A percentile compares a stretch with the other conserved stretches of the same genome.
Conservation (phyloP, 2,113 vertebrate genomes). For the Engystomops pustulosus region DNA sequence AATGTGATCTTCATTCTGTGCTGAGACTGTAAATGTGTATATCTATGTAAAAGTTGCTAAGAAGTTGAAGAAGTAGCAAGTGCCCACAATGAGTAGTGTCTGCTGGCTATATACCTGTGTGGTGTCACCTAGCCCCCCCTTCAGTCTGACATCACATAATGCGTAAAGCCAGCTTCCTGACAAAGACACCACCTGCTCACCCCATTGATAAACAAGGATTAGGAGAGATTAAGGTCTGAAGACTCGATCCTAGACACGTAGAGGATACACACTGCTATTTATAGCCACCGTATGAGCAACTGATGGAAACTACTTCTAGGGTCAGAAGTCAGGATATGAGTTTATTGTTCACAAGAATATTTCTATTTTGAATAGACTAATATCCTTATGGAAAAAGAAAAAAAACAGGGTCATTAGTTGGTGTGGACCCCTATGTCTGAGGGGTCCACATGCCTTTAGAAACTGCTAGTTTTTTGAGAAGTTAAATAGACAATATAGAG, state of each 20-base stretch:
- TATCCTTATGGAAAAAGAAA: too few relatives aligned
- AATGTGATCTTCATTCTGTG: slow-evolving; percentile 47
- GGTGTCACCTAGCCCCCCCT: background rate
- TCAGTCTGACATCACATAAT: slow-evolving; percentile 33
- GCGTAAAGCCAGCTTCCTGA: slow-evolving; percentile 19
- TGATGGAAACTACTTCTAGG: slow-evolving; percentile 19
- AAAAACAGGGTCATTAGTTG: too few relatives aligned
- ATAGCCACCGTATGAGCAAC: slow-evolving; percentile 36
- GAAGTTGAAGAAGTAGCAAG: background rate
- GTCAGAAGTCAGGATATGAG: slow-evolving; percentile 44
- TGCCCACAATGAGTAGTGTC: too few relatives aligned
- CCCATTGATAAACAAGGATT: slow-evolving; percentile 54
- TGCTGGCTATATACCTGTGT: slow-evolving; percentile 41
- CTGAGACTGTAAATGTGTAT: background rate
- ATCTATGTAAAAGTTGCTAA: background rate
- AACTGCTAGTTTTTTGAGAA: too few relatives aligned
- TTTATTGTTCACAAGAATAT: background rate
- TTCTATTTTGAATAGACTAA: too few relatives aligned
- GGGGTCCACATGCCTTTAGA: too few relatives aligned
- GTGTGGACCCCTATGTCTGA: too few relatives aligned
- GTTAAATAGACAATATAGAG: too few relatives aligned
- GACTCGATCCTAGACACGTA: slow-evolving; percentile 47
- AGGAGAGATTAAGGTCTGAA: slow-evolving; percentile 51
- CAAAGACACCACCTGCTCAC: slow-evolving; percentile 54
- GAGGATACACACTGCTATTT: slow-evolving; percentile 49